phyloP scores from a whole-genome alignment of 2,113 vertebrate species.

The Siniperca knerii region DNA sequence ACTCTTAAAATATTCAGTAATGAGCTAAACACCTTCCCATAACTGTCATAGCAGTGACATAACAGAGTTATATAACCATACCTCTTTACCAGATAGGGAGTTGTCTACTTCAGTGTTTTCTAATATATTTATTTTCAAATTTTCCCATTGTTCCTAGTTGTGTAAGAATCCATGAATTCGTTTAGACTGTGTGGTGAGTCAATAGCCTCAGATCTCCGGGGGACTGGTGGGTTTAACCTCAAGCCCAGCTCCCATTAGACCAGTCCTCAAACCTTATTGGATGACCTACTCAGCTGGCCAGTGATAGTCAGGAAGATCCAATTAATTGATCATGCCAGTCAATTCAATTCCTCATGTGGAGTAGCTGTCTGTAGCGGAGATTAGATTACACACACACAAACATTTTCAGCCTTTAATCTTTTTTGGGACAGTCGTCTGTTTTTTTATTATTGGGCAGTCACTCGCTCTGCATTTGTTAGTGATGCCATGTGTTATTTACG shows the following conservation, averaged over 20 bases:
- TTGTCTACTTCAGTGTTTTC: not conserved
- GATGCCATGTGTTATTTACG: conserved; percentile 28
- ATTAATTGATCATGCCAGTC: conserved; percentile 49
- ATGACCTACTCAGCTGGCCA: conserved; percentile 25
- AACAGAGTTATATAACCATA: conserved; percentile 40
- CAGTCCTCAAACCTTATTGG: conserved; percentile 26
- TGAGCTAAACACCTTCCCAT: conserved; percentile 28
- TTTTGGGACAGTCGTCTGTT: not conserved
- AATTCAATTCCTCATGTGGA: conserved; percentile 29
- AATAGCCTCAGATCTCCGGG: conserved; percentile 26
- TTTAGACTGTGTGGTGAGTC: conserved; percentile 16
- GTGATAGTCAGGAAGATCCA: not conserved
- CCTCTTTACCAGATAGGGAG: not conserved
- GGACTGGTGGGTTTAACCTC: conserved; percentile 27
- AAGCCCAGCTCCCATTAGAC: conserved; percentile 20
- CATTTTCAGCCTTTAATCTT: conserved; percentile 33
- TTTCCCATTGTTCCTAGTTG: not conserved
- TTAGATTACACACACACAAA: conserved; percentile 22
- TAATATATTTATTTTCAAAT: conserved; percentile 15
- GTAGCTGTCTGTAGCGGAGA: conserved; percentile 2
- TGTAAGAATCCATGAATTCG: not conserved
- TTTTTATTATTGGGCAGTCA: not conserved
- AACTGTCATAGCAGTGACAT: conserved; percentile 13
- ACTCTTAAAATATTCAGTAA: conserved; percentile 41
- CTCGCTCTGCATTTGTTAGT: conserved; percentile 26